Percentiles rank a stretch among this genome's conserved stretches.
Conservation (phyloP, 2,113 vertebrate species). For the Tamias sibiricus region DNA sequence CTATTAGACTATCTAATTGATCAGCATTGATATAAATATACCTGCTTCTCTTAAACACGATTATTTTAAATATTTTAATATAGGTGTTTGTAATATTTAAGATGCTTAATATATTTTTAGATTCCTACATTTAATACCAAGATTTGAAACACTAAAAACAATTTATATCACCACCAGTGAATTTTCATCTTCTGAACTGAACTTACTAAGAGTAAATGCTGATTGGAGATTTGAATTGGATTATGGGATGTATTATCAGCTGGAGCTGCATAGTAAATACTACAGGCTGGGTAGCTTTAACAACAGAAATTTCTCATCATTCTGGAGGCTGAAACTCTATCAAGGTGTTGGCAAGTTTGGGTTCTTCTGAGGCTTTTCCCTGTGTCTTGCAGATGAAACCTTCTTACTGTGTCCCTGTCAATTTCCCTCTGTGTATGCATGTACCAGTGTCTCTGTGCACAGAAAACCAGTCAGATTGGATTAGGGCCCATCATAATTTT, state of each 20-base stretch:
- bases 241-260: background rate
- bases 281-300: background rate
- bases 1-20: too few species aligned
- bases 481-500: background rate
- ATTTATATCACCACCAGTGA: conserved; percentile 12
- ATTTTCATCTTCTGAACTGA: conserved; percentile 23
- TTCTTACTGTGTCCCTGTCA: background rate
- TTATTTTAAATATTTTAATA: background rate
- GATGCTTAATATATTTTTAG: background rate
- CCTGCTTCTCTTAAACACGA: background rate
- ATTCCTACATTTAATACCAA: background rate
- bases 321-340: background rate
- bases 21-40: background rate
- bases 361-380: background rate
- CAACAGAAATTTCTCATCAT: background rate
- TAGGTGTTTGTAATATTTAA: background rate
- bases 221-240: background rate
- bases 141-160: conserved; percentile 18
- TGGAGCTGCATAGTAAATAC: background rate
- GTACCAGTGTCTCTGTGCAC: background rate
- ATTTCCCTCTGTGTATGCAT: background rate
- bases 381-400: background rate
- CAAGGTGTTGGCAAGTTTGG: background rate
- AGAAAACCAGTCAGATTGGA: background rate
- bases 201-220: background rate